Evolutionary conservation across 2,888 invertebrate genomes (phyloP).

Genomic region (Epinotia nisella): DNA sequence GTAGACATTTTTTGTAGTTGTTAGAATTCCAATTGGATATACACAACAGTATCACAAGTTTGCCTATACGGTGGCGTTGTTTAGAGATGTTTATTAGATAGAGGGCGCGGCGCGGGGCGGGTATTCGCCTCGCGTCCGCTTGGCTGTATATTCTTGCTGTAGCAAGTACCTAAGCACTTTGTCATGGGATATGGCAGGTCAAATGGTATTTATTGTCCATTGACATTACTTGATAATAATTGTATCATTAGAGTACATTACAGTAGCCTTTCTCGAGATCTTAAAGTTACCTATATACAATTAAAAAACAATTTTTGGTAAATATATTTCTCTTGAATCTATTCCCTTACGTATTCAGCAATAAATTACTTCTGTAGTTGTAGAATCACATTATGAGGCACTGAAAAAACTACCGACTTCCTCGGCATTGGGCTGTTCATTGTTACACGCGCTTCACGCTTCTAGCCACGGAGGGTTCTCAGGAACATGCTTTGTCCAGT

Average conservation of each 20-base stretch:
- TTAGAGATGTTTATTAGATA: slow-evolving; percentile 77
- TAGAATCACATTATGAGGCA: slow-evolving; percentile 77
- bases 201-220: slow-evolving; percentile 84
- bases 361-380: slow-evolving; percentile 82
- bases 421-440: slow-evolving; percentile 48
- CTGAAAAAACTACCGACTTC: slow-evolving; percentile 56
- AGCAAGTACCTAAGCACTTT: slow-evolving; percentile 75
- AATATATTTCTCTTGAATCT: slow-evolving; percentile 84
- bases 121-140: slow-evolving; percentile 67
- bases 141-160: slow-evolving; percentile 81
- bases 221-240: slow-evolving; percentile 84
- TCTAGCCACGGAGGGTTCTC: background rate
- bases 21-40: slow-evolving; percentile 81
- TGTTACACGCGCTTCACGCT: slow-evolving; percentile 25
- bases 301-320: slow-evolving; percentile 80
- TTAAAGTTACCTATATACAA: slow-evolving; percentile 85
- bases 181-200: slow-evolving; percentile 80
- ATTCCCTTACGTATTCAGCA: slow-evolving; percentile 84
- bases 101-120: slow-evolving; percentile 66
- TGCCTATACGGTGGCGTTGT: slow-evolving; percentile 79
- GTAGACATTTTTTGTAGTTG: slow-evolving; percentile 78
- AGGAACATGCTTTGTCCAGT: background rate
- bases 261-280: slow-evolving; percentile 84
- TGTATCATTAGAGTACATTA: slow-evolving; percentile 85
- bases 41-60: slow-evolving; percentile 80